phyloP scores from a whole-genome alignment of 2,113 vertebrate genomes.

The Tylochromis polylepis region DNA sequence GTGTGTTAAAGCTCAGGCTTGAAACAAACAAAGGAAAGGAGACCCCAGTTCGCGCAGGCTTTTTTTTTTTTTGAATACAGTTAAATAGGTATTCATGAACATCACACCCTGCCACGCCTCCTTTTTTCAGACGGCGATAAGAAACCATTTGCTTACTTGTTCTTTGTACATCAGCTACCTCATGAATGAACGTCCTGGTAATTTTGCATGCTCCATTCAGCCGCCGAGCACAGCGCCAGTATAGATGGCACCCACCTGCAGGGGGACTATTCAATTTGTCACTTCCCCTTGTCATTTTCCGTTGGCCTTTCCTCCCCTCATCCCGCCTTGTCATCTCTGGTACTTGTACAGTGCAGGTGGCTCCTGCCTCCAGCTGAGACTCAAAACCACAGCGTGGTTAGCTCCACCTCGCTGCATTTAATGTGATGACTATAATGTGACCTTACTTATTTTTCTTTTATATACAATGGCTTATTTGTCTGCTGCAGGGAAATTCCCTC shows the following conservation, averaged over 20 bases:
- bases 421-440: background rate
- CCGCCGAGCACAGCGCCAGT: background rate
- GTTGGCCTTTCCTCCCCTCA: background rate
- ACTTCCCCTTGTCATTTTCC: conserved; percentile 2
- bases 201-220: conserved; percentile 15
- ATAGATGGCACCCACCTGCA: conserved; percentile 26
- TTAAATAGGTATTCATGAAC: conserved; percentile 46
- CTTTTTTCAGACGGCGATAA: background rate
- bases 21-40: background rate
- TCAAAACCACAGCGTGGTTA: background rate
- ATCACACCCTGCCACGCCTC: background rate
- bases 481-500: background rate
- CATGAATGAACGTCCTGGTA: conserved; percentile 12
- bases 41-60: background rate
- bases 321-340: background rate
- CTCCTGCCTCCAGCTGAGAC: background rate
- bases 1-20: conserved; percentile 26
- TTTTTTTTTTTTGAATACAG: background rate
- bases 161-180: background rate
- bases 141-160: background rate
- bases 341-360: conserved; percentile 17
- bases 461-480: background rate
- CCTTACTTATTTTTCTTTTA: background rate
- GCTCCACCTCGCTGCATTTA: background rate
- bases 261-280: conserved; percentile 8